Percentiles rank a stretch among this genome's conserved stretches.
phyloP scores from a whole-genome alignment of 2,888 invertebrate genomes.

The Caenorhabditis plicata region DNA sequence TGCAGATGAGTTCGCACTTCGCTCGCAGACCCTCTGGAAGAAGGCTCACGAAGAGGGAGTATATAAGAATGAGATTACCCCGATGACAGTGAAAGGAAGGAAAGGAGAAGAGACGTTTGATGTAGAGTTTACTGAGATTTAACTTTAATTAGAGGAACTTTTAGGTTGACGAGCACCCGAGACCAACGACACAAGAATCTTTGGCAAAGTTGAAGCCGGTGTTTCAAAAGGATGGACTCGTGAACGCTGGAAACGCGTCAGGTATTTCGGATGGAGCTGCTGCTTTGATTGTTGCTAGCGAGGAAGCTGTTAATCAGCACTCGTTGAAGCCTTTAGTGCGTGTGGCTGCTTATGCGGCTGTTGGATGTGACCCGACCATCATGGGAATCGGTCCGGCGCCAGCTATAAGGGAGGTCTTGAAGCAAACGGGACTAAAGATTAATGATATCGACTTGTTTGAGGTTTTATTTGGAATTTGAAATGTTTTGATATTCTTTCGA shows the following conservation, averaged over 20 bases:
- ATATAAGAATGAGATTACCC: slow-evolving; percentile 86
- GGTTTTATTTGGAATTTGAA: slow-evolving; percentile 20
- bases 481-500: neutral
- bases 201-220: slow-evolving; percentile 78
- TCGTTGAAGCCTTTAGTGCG: slow-evolving; percentile 86
- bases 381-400: slow-evolving; percentile 87
- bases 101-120: too few relatives aligned
- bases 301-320: slow-evolving; percentile 80
- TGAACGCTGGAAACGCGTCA: slow-evolving; percentile 64
- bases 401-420: slow-evolving; percentile 84
- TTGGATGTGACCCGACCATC: slow-evolving; percentile 87
- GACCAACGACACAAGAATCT: slow-evolving; percentile 80
- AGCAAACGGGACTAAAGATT: slow-evolving; percentile 77
- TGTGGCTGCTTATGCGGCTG: slow-evolving; percentile 84
- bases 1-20: slow-evolving; percentile 82
- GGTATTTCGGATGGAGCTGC: slow-evolving; percentile 97
- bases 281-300: slow-evolving; percentile 85
- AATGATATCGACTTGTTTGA: slow-evolving; percentile 84
- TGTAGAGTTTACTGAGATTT: neutral
- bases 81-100: slow-evolving; percentile 78
- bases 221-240: slow-evolving; percentile 63
- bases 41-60: slow-evolving; percentile 81
- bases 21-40: slow-evolving; percentile 84
- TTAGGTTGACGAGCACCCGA: slow-evolving; percentile 88
- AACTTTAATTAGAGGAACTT: slow-evolving; percentile 76